Evolutionary conservation across 2,113 vertebrate genomes (phyloP).

Genomic region (Heptranchias perlo): DNA sequence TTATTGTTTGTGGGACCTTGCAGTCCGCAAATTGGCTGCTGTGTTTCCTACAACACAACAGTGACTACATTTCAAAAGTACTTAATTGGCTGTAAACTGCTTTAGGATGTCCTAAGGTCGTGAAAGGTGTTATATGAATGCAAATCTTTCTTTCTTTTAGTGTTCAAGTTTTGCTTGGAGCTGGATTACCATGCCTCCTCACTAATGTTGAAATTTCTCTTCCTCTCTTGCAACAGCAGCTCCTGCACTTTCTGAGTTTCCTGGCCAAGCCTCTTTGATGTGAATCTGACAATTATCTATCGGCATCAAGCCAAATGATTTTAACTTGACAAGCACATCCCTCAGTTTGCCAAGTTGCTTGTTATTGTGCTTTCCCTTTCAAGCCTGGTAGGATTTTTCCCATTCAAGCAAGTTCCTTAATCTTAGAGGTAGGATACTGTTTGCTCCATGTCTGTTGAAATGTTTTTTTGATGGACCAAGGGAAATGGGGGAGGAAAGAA

Average conservation of each 20-base stretch:
- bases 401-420: slow-evolving; percentile 88
- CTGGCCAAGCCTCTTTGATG: slow-evolving; percentile 77
- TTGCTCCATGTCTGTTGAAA: too few relatives aligned
- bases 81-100: too few relatives aligned
- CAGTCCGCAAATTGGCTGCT: too few relatives aligned
- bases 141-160: too few relatives aligned
- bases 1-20: too few relatives aligned
- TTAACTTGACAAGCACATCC: slow-evolving; percentile 84
- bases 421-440: slow-evolving; percentile 54
- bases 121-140: too few relatives aligned
- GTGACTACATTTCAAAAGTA: too few relatives aligned
- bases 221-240: slow-evolving; percentile 74
- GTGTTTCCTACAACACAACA: too few relatives aligned
- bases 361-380: slow-evolving; percentile 80
- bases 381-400: slow-evolving; percentile 81
- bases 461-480: too few relatives aligned
- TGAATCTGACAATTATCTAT: slow-evolving; percentile 90
- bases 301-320: slow-evolving; percentile 89
- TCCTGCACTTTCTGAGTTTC: slow-evolving; percentile 83
- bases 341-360: slow-evolving; percentile 73
- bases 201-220: slow-evolving; percentile 67
- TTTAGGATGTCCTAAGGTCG: too few relatives aligned
- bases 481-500: background rate
- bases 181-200: slow-evolving; percentile 74
- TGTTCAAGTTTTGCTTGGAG: slow-evolving; percentile 79